A percentile compares a stretch with the other conserved stretches of the same genome.
Conservation (phyloP, 92 coral and sea anemone species). For the Epizoanthus fatuus region DNA sequence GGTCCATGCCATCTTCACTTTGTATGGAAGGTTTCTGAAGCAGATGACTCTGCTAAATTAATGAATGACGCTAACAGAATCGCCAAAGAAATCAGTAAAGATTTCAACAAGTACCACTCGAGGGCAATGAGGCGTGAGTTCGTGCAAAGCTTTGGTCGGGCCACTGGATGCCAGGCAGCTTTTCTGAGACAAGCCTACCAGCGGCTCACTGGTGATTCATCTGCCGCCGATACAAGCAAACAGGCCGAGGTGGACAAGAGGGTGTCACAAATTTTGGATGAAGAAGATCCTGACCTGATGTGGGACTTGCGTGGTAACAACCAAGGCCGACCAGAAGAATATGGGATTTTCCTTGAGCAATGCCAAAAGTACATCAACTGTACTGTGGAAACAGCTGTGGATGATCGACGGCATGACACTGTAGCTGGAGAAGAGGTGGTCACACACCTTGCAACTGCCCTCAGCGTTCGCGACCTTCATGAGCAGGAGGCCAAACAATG, state of each 20-base stretch:
- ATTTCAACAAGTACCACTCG: slow-evolving; percentile 41
- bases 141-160: slow-evolving; percentile 46
- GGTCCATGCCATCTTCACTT: slow-evolving; percentile 27
- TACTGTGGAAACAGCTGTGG: slow-evolving; percentile 60
- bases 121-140: slow-evolving; percentile 45
- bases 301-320: slow-evolving; percentile 38
- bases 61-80: slow-evolving; percentile 9
- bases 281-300: background rate
- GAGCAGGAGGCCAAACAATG: background rate
- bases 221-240: slow-evolving; percentile 20
- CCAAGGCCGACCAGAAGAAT: slow-evolving; percentile 51
- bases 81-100: slow-evolving; percentile 31
- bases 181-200: slow-evolving; percentile 53
- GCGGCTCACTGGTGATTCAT: slow-evolving; percentile 52
- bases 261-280: slow-evolving; percentile 2
- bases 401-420: slow-evolving; percentile 68
- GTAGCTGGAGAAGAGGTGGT: background rate
- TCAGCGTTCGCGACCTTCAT: too few species aligned
- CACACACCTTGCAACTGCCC: too few species aligned
- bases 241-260: slow-evolving; percentile 35
- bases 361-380: slow-evolving; percentile 48
- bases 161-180: slow-evolving; percentile 56
- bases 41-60: slow-evolving; percentile 25
- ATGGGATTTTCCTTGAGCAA: slow-evolving; percentile 34
- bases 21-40: slow-evolving; percentile 49